A percentile compares a stretch with the other conserved stretches of the same genome.
Evolutionary conservation across 2,113 vertebrate species (phyloP).

Genomic region (Oreochromis aureus): DNA sequence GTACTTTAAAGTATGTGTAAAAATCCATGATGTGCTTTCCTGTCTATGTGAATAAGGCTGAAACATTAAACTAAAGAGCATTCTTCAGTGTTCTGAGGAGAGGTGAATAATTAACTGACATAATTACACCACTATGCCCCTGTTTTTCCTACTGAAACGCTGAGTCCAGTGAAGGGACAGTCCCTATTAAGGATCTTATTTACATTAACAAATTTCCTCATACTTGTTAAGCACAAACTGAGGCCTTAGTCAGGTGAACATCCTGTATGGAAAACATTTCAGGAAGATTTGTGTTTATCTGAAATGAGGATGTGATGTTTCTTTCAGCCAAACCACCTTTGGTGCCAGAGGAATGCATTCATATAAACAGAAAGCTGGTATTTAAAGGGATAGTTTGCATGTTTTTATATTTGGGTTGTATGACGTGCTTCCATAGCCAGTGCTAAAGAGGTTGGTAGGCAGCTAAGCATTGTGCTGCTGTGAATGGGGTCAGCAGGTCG

Average conservation of each 20-base stretch:
- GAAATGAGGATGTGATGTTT: not conserved
- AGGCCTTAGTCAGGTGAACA: not conserved
- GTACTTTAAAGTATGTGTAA: not conserved
- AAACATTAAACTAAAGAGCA: not conserved
- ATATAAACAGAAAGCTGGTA: not conserved
- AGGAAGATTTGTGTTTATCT: not conserved
- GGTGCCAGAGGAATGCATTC: not conserved
- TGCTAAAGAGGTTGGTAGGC: not conserved
- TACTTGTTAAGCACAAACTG: not conserved
- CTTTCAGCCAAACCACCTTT: not conserved
- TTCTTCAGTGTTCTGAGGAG: not conserved
- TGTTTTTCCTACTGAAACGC: not conserved
- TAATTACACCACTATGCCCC: not conserved
- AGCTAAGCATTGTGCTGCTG: not conserved
- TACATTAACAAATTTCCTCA: not conserved
- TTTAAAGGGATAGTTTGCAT: not conserved
- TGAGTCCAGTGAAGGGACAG: not conserved
- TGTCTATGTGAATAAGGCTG: not conserved
- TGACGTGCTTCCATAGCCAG: accelerated
- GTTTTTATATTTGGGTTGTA: not conserved
- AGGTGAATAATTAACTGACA: not conserved
- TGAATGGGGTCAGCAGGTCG: not conserved
- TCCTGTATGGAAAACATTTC: not conserved
- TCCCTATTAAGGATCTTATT: not conserved
- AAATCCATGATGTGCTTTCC: accelerated